A percentile compares a stretch with the other conserved stretches of the same genome.
phyloP scores from a whole-genome alignment of 2,888 invertebrate species.

The Thysanoteuthis rhombus region DNA sequence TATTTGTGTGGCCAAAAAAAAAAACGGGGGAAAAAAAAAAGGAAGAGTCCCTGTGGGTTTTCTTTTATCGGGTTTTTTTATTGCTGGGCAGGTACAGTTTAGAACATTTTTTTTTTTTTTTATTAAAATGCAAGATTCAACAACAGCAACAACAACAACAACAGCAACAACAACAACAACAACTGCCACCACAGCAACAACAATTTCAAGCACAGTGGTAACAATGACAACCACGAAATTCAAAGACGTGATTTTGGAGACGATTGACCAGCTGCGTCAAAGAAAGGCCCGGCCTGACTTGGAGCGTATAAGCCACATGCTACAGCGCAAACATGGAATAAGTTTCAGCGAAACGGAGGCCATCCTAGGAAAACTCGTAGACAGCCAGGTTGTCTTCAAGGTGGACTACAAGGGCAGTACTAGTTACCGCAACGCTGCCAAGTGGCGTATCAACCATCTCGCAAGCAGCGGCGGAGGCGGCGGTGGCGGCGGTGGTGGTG shows the following conservation, averaged over 20 bases:
- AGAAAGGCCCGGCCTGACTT: constrained; percentile 87
- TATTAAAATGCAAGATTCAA: not conserved
- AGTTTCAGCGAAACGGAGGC: constrained; percentile 72
- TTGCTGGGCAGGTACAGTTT: not conserved
- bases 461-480: not conserved
- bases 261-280: constrained; percentile 84
- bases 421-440: constrained; percentile 84
- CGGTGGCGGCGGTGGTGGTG: no score
- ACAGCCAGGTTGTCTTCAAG: constrained; percentile 80
- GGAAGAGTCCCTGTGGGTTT: not conserved
- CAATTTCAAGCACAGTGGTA: no score
- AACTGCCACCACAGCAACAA: not conserved
- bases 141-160: not conserved
- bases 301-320: constrained; percentile 83
- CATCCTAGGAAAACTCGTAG: constrained; percentile 80
- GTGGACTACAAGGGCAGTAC: constrained; percentile 88
- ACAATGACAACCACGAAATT: constrained; percentile 50
- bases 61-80: not conserved
- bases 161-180: not conserved
- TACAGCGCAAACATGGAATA: constrained; percentile 80
- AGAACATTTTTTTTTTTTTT: not conserved
- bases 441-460: constrained; percentile 73
- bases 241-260: constrained; percentile 82
- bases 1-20: no score
- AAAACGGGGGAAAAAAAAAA: no score